Percentiles rank a stretch among this genome's conserved stretches.
Evolutionary conservation across 2,888 invertebrate species (phyloP).

Genomic region (Axea sp.): DNA sequence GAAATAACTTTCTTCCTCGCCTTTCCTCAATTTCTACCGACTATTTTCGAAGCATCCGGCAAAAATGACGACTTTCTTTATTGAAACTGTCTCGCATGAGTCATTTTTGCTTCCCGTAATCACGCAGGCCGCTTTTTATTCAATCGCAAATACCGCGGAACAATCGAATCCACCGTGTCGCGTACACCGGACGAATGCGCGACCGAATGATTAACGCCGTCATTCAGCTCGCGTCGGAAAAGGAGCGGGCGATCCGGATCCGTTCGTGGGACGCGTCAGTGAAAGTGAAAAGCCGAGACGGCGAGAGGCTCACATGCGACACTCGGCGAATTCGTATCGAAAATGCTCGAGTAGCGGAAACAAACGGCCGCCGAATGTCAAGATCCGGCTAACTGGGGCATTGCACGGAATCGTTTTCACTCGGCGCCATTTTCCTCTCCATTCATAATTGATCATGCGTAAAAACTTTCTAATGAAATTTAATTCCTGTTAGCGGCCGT

Average conservation of each 20-base stretch:
- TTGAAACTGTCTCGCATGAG: background rate
- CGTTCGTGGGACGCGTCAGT: constrained; percentile 21
- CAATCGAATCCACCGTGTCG: constrained; percentile 21
- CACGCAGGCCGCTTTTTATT: constrained; percentile 10
- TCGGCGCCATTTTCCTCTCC: constrained; percentile 66
- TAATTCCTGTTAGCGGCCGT: constrained; percentile 62
- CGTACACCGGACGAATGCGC: constrained; percentile 13
- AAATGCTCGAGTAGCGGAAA: constrained; percentile 16
- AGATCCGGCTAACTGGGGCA: constrained; percentile 37
- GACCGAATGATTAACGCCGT: constrained; percentile 29
- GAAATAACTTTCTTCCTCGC: constrained; percentile 28
- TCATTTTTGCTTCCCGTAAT: background rate
- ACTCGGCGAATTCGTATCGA: constrained; percentile 13
- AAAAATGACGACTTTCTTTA: constrained; percentile 21
- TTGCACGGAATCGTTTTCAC: constrained; percentile 46
- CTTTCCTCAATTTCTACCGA: constrained; percentile 5
- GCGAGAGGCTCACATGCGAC: background rate
- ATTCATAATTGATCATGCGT: constrained; percentile 67
- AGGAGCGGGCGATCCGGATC: background rate
- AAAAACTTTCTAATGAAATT: constrained; percentile 72
- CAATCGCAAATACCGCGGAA: constrained; percentile 22
- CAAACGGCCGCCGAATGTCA: constrained; percentile 26
- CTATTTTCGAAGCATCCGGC: background rate
- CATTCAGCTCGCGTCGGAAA: constrained; percentile 7
- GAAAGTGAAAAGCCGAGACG: constrained; percentile 34